Conservation (phyloP, 2,113 vertebrate species). For the Prinia subflava region DNA sequence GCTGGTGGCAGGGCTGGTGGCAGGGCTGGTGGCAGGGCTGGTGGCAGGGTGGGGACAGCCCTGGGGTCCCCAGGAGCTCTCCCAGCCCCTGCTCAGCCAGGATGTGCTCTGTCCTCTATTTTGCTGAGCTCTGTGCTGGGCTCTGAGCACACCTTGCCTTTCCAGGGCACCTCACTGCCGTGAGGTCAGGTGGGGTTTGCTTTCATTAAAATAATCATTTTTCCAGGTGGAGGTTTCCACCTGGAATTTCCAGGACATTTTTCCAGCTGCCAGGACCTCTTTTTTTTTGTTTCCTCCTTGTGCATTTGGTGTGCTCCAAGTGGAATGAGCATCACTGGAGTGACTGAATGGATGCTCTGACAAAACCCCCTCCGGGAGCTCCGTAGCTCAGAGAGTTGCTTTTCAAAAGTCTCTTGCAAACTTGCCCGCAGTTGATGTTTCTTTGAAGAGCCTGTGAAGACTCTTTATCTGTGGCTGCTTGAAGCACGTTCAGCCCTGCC, state of each 20-base stretch:
- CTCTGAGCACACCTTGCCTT: background rate
- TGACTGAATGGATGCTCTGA: background rate
- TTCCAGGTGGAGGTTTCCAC: background rate
- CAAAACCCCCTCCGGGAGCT: background rate
- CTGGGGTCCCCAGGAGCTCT: background rate
- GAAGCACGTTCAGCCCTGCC: background rate
- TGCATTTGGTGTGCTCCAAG: background rate
- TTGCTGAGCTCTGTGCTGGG: fast-evolving
- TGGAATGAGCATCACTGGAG: background rate
- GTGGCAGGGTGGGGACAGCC: background rate
- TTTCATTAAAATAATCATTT: fast-evolving
- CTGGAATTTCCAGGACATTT: too few species aligned
- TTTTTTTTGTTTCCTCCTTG: fast-evolving
- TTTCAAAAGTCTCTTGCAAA: background rate
- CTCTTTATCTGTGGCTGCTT: background rate
- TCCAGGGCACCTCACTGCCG: background rate
- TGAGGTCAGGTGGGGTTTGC: background rate
- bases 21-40: background rate
- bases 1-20: background rate
- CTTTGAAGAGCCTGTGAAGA: constrained; percentile 51
- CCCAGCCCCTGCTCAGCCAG: fast-evolving
- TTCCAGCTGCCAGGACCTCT: background rate
- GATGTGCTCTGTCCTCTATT: fast-evolving
- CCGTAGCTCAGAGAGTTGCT: background rate
- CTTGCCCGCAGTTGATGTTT: background rate